Conservation (phyloP, 2,888 invertebrate species). For the Tachina lurida region DNA sequence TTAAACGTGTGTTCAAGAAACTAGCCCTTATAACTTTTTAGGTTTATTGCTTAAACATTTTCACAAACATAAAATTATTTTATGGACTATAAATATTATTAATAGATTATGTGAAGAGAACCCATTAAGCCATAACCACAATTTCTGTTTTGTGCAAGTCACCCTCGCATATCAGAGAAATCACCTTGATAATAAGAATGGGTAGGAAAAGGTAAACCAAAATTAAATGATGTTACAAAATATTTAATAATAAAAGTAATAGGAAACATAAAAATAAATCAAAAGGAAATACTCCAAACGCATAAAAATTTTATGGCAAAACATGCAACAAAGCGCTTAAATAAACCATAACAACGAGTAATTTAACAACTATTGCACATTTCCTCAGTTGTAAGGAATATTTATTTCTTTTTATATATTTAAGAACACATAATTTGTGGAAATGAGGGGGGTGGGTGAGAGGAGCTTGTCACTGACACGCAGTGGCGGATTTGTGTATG, state of each 20-base stretch:
- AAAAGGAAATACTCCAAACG: background rate
- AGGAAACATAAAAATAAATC: background rate
- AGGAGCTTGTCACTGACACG: background rate
- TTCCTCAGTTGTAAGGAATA: too few relatives aligned
- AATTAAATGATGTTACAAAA: conserved; percentile 10
- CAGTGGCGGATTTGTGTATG: too few relatives aligned
- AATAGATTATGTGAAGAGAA: background rate
- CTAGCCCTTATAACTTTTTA: too few relatives aligned
- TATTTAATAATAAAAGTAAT: background rate
- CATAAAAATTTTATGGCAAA: background rate
- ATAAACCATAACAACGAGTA: background rate
- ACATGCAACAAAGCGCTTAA: background rate
- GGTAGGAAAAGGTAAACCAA: background rate
- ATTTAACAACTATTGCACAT: too few relatives aligned
- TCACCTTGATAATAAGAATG: conserved; percentile 1
- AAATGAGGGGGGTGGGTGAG: conserved; percentile 15
- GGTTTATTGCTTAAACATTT: too few relatives aligned
- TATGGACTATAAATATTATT: background rate
- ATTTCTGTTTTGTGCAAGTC: conserved; percentile 2
- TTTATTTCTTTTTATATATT: background rate
- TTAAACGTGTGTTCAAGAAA: too few relatives aligned
- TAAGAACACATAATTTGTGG: background rate
- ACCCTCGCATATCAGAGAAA: background rate
- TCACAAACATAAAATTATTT: conserved; percentile 22
- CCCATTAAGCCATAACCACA: conserved; percentile 19